Base-by-base conservation (phyloP, 2,113 vertebrate species). In the Lota lota region DNA sequence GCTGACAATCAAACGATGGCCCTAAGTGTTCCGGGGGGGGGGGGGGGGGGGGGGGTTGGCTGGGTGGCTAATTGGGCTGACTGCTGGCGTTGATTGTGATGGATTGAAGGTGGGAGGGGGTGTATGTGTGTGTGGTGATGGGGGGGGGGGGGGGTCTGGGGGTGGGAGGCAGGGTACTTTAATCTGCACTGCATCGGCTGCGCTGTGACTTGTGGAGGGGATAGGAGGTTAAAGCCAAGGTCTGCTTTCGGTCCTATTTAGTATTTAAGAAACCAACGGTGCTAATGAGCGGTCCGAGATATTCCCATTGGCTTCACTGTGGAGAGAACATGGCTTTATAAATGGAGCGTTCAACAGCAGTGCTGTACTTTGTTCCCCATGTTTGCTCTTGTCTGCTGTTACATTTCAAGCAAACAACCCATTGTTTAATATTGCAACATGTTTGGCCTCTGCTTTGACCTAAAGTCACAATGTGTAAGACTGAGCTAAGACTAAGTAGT, bases 51-150 rank as follows among this genome's bases (percentile, higher is more conserved):
- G 15, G 53, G 53, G 53, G 4, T 80, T 75, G 79, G 77, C 24
- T 24, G n/a, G 24, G 24, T 2, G 77, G 75, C 82, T 88, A 90
- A 90, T 89, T 89, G 83, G 89, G 79, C 77, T 69, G 67, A 79
- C 73, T 79, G 83, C 81, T 81, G 79, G 80, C 78, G 79, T 86
- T 91, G 88, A 91, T 91, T 91, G 88, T 91, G 90, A 92, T 91
- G 81, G 85, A 92, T 90, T 86, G 79, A 77, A 78, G 80, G 67
- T 70, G 40, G 33, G 71, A 22, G 65, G 54, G 17, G 65, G 18
- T 18, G 51, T 56, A 11, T 40, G 36, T 40, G 36, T 40, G 36
- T 40, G 36, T 40, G 36, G 36, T 10, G 36, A 40, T 40, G 36
- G 36, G 36, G 5, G 36, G 24, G 22, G 28, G 28, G 3, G 36